Conservation (phyloP, 2,113 vertebrate genomes). For the Eubucco bourcierii region DNA sequence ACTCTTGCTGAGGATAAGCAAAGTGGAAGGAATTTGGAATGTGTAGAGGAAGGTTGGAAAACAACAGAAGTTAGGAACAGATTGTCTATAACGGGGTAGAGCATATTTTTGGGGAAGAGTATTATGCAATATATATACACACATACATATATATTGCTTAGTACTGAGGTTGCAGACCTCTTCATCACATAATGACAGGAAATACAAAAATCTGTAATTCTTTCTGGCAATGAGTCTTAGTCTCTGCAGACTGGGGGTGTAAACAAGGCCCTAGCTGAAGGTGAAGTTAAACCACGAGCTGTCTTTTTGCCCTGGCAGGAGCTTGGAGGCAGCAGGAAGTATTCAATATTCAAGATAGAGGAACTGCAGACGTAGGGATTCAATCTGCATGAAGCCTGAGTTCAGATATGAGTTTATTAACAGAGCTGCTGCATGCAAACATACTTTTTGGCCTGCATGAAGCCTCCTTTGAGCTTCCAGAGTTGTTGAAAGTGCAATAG, state of each 20-base stretch:
- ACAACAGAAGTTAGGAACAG: not conserved
- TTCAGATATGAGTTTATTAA: not conserved
- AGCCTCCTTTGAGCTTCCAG: not conserved
- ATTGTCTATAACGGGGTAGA: not conserved
- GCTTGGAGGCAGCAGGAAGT: not conserved
- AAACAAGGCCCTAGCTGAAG: not conserved
- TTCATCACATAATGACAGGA: not conserved
- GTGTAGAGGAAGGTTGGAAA: not conserved
- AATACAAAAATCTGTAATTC: not conserved
- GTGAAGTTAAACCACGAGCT: not conserved
- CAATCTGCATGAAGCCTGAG: not conserved
- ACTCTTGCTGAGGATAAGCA: not conserved
- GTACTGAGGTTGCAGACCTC: not conserved
- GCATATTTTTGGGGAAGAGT: not conserved
- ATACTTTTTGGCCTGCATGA: not conserved
- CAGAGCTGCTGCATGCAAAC: not conserved
- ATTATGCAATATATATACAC: not conserved
- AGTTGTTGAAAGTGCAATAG: not conserved
- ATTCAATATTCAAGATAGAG: not conserved
- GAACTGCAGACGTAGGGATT: not conserved
- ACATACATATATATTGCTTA: not conserved
- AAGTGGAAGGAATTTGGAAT: not conserved
- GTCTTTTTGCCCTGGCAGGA: not conserved
- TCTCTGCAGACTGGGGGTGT: not conserved
- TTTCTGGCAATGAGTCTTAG: not conserved